Evolutionary conservation across 2,888 invertebrate genomes (phyloP).

Genomic region (Cataglyphis albicans): DNA sequence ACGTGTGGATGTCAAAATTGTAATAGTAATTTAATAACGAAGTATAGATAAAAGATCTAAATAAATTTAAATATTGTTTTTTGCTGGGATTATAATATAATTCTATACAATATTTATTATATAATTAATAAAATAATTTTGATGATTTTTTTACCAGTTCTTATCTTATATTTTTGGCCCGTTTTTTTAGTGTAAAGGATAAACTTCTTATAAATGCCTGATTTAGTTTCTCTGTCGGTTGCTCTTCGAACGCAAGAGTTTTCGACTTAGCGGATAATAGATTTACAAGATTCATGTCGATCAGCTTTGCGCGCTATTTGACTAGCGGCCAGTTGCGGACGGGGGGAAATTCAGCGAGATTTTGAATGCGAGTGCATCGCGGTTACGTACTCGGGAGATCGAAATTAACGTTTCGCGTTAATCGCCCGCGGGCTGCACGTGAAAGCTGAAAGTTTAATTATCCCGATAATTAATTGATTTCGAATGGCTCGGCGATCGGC

Average conservation of each 20-base stretch:
- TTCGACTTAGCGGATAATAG: slow-evolving; percentile 47
- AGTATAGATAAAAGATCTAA: background rate
- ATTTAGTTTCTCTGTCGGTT: background rate
- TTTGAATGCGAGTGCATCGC: slow-evolving; percentile 54
- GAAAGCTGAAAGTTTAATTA: slow-evolving; percentile 78
- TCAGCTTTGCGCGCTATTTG: slow-evolving; percentile 53
- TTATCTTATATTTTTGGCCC: too few relatives aligned
- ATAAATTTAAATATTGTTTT: slow-evolving; percentile 1
- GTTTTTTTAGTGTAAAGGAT: too few relatives aligned
- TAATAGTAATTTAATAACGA: background rate
- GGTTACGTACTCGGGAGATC: slow-evolving; percentile 65
- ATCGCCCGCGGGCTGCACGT: slow-evolving; percentile 63
- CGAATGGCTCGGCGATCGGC: slow-evolving; percentile 69
- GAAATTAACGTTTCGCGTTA: slow-evolving; percentile 74
- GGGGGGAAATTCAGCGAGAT: slow-evolving; percentile 54
- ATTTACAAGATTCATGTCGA: slow-evolving; percentile 55
- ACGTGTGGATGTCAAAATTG: background rate
- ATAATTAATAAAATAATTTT: background rate
- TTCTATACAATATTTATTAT: background rate
- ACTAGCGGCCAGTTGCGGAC: slow-evolving; percentile 28
- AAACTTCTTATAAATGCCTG: background rate
- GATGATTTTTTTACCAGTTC: background rate
- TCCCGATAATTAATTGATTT: slow-evolving; percentile 80
- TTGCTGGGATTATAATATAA: background rate
- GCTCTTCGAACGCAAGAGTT: slow-evolving; percentile 3